phyloP scores from a whole-genome alignment of 2,113 vertebrate genomes.

The Lophura nycthemera region DNA sequence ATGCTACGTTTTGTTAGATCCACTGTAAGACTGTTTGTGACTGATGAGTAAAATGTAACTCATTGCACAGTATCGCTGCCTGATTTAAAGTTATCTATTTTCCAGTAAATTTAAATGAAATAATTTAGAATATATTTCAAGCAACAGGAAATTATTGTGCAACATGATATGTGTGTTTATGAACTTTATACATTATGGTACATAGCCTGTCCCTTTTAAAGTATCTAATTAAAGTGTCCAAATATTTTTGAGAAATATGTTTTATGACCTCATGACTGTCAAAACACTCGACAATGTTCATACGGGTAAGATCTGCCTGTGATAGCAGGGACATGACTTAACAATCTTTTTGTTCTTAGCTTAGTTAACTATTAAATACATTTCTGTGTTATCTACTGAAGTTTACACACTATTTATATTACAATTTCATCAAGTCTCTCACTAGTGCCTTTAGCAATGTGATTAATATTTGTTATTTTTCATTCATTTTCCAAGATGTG shows the following conservation, averaged over 20 bases:
- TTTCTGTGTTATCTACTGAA: background rate
- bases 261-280: background rate
- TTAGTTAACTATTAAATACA: background rate
- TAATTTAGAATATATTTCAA: background rate
- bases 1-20: background rate
- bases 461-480: background rate
- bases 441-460: background rate
- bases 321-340: background rate
- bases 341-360: background rate
- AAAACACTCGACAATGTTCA: background rate
- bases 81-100: background rate
- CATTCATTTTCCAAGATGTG: background rate
- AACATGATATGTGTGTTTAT: background rate
- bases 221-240: background rate
- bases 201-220: slow-evolving; percentile 7
- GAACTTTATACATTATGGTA: background rate
- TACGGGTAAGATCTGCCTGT: background rate
- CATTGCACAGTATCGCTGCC: fast-evolving
- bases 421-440: background rate
- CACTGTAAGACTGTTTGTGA: background rate
- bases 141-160: background rate
- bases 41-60: background rate
- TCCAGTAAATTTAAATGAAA: background rate
- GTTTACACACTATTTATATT: background rate
- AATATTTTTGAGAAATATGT: background rate